Evolutionary conservation across 2,888 invertebrate species (phyloP).

Genomic region (Lasioglossum calceatum): DNA sequence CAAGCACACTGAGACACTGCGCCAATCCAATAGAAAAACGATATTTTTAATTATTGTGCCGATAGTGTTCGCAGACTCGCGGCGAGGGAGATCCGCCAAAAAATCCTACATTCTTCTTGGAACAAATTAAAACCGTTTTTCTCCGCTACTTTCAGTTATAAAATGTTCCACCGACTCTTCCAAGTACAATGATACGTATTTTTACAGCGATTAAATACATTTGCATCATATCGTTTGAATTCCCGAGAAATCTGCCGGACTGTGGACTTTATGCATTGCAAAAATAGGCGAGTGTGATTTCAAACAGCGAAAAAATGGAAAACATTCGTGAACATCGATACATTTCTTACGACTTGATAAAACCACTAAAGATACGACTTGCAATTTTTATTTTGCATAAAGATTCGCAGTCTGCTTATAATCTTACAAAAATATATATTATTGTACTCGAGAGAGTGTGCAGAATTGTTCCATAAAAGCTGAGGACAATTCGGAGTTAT

Average conservation of each 20-base stretch:
- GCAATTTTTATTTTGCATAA: background rate
- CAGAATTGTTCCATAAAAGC: background rate
- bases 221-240: background rate
- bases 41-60: constrained; percentile 71
- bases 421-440: background rate
- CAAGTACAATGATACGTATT: background rate
- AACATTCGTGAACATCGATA: too few species aligned
- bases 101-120: background rate
- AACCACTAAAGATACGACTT: background rate
- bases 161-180: background rate
- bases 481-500: background rate
- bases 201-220: background rate
- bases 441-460: background rate
- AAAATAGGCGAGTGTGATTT: too few species aligned
- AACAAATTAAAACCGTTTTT: background rate
- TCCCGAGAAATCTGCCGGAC: background rate
- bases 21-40: constrained; percentile 74
- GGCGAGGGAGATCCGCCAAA: constrained; percentile 33
- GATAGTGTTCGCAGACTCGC: constrained; percentile 62
- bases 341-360: background rate
- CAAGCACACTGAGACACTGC: constrained; percentile 80
- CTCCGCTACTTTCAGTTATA: background rate
- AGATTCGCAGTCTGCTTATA: background rate
- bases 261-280: background rate
- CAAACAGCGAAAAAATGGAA: background rate